These are phyloP conservation scores for Falco columbarius DNA, from an alignment of 2,797 vertebrate genomes.

Conservation along the genomic window DNA sequence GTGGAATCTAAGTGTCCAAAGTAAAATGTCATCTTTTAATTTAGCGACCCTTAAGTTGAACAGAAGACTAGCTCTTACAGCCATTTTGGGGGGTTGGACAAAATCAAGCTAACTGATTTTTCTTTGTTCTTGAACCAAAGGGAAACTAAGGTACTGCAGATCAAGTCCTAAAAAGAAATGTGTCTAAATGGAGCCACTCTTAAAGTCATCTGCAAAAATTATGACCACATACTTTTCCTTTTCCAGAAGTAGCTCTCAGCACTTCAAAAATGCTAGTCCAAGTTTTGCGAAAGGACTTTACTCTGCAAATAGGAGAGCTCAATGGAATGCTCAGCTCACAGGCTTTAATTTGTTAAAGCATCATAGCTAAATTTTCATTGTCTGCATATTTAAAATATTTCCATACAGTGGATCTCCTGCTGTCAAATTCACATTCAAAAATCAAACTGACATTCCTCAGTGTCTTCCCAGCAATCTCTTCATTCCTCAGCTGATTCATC, in stretches of 20 bases:
- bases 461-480: background rate
- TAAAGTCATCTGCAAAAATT: background rate
- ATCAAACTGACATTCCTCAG: background rate
- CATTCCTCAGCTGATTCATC: background rate
- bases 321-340: background rate
- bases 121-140: background rate
- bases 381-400: background rate
- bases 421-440: background rate
- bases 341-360: background rate
- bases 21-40: background rate
- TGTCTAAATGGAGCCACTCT: background rate
- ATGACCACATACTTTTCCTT: background rate
- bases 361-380: background rate
- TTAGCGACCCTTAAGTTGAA: background rate
- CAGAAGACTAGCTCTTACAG: background rate
- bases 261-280: background rate
- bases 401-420: background rate
- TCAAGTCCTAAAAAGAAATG: background rate
- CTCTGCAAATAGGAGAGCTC: background rate
- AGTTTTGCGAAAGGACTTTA: background rate
- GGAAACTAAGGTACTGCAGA: background rate
- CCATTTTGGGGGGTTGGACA: background rate
- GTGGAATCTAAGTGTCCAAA: background rate
- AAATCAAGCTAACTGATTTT: background rate
- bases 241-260: background rate